A percentile compares a stretch with the other conserved stretches of the same genome.
Evolutionary conservation across 1,140 invertebrate species (phyloP).

Genomic region (Neoseiulus cucumeris): DNA sequence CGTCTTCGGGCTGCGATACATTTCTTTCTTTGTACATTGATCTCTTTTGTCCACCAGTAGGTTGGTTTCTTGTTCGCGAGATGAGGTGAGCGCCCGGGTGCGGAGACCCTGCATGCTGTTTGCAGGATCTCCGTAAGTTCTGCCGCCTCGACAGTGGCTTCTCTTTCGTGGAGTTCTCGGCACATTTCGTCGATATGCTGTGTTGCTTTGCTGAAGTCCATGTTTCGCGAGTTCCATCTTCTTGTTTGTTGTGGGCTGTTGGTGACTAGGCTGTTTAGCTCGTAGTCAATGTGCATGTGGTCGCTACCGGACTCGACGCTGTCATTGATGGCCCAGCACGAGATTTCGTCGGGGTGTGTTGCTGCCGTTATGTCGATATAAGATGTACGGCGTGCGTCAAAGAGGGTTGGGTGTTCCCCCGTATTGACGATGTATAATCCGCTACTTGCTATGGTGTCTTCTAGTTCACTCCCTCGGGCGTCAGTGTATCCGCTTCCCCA

Average conservation of each 20-base stretch:
- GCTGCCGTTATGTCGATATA: neutral
- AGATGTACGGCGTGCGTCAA: no score
- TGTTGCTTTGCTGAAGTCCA: neutral
- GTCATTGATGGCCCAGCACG: neutral
- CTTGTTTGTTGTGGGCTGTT: neutral
- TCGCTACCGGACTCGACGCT: neutral
- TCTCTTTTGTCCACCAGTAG: neutral
- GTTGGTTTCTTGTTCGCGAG: neutral
- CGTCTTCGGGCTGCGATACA: neutral
- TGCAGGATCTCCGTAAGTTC: neutral
- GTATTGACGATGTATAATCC: no score
- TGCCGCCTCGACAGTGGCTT: neutral
- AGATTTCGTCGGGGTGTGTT: neutral
- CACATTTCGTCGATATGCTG: neutral
- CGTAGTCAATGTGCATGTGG: neutral
- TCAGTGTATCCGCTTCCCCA: no score
- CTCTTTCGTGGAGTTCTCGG: neutral
- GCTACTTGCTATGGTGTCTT: no score
- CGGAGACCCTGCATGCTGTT: neutral
- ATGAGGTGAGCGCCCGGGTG: neutral
- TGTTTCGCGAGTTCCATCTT: neutral
- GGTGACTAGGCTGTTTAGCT: neutral
- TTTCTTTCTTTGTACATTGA: neutral
- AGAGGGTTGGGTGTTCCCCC: no score
- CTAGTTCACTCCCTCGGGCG: no score